Evolutionary conservation across 2,888 invertebrate genomes (phyloP).

Genomic region (Aleiodes testaceus): DNA sequence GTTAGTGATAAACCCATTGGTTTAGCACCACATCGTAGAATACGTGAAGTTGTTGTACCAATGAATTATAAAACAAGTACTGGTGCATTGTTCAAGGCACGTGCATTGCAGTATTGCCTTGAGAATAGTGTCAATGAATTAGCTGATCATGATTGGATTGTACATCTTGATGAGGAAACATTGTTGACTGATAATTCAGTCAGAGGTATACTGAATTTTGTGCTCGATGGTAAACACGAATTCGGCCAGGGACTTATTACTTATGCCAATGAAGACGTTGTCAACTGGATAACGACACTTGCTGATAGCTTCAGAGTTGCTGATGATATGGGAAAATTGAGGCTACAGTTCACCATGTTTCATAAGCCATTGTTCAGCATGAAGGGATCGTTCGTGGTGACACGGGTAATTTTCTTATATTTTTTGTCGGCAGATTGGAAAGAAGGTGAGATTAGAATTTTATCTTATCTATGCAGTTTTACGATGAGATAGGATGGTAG

Average conservation of each 20-base stretch:
- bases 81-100: slow-evolving; percentile 94
- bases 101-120: slow-evolving; percentile 95
- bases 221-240: slow-evolving; percentile 93
- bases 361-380: slow-evolving; percentile 97
- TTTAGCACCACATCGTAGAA: slow-evolving; percentile 84
- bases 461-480: background rate
- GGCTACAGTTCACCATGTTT: slow-evolving; percentile 93
- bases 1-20: slow-evolving; percentile 92
- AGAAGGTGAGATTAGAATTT: background rate
- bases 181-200: slow-evolving; percentile 93
- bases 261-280: slow-evolving; percentile 96
- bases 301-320: slow-evolving; percentile 97
- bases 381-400: slow-evolving; percentile 98
- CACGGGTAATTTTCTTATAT: slow-evolving; percentile 80
- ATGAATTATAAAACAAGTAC: slow-evolving; percentile 88
- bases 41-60: slow-evolving; percentile 93
- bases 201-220: slow-evolving; percentile 93
- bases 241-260: slow-evolving; percentile 97
- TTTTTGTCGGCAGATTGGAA: background rate
- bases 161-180: slow-evolving; percentile 98
- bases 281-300: slow-evolving; percentile 97
- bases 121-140: slow-evolving; percentile 91
- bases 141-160: slow-evolving; percentile 94
- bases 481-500: background rate
- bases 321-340: slow-evolving; percentile 97